Evolutionary conservation across 2,797 vertebrate genomes (phyloP).

Genomic region (Chromis chromis): DNA sequence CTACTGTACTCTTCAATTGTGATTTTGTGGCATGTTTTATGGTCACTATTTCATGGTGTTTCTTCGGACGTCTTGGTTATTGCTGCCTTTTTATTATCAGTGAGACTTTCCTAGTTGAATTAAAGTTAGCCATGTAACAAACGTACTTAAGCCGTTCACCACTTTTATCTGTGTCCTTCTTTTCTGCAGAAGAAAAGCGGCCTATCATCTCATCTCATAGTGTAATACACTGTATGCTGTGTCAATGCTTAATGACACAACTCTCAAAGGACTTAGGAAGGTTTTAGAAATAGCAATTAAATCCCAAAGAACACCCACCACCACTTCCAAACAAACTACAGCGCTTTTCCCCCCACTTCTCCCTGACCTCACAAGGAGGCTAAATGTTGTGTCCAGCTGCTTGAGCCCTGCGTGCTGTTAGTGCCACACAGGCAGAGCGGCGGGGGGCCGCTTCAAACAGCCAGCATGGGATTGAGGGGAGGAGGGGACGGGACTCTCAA

Average conservation of each 20-base stretch:
- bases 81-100: not conserved
- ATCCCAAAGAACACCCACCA: slow-evolving; percentile 65
- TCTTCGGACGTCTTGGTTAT: not conserved
- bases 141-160: not conserved
- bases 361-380: slow-evolving; percentile 84
- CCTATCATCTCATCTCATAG: slow-evolving; percentile 22
- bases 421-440: slow-evolving; percentile 83
- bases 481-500: slow-evolving; percentile 78
- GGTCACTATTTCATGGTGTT: not conserved
- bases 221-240: slow-evolving; percentile 28
- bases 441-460: slow-evolving; percentile 84
- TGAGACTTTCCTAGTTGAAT: not conserved
- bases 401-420: slow-evolving; percentile 83
- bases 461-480: slow-evolving; percentile 75
- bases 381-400: slow-evolving; percentile 86
- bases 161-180: not conserved
- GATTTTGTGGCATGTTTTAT: not conserved
- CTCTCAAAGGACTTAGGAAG: slow-evolving; percentile 72
- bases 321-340: slow-evolving; percentile 69
- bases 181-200: not conserved
- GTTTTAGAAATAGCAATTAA: slow-evolving; percentile 78
- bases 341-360: slow-evolving; percentile 55
- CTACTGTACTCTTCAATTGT: not conserved
- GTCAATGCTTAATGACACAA: slow-evolving; percentile 66
- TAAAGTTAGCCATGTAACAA: not conserved